Base-by-base conservation (phyloP, 2,888 invertebrate genomes). In the Agonopterix alstromeriana region DNA sequence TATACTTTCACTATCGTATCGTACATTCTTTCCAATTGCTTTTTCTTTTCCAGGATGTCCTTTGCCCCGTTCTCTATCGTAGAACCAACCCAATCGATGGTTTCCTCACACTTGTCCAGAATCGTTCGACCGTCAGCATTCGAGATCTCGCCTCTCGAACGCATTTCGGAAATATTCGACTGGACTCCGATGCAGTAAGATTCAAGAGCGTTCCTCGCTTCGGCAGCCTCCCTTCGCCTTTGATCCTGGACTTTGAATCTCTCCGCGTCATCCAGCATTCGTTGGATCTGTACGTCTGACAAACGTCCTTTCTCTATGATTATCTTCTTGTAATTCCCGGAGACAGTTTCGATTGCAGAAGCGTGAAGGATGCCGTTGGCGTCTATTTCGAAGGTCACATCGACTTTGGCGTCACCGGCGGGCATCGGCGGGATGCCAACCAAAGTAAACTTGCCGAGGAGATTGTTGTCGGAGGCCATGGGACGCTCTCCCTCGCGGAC, bases 341-440 rank as follows among this genome's bases (percentile, higher is more conserved):
- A 84, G 51, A 88, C 82, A 65, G 85, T 87, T 47, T 90, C 90
- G 51, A 91, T 89, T 10, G 95, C 95, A 0, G 93, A 91, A 0
- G 95, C 95, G 68, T 94, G 94, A 56, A 94, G 72, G 52, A 94
- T 93, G 35, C 93, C 93, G 63, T 93, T 93, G 35, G 92, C 92
- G 64, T 93, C 93, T 54, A 93, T 70, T 65, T 93, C 92, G 67
- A 93, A 93, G 17, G 92, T 91, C 35, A 91, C 91, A 51, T 90
- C 90, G 55, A 91, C 90, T 60, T 91, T 87, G 1, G 91, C 91
- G 0, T 90, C 82, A 44, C 91, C 76, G 0, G 91, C 91, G n/a
- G 91, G 91, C 11, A 11, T 11, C 3, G 91, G 91, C 10, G 91
- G 90, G 38, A 92, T 91, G 11, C 92, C 92, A 3, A 88, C 88